A percentile compares a stretch with the other conserved stretches of the same genome.
These are phyloP conservation scores for Sterna hirundo DNA, from an alignment of 2,113 vertebrate species.

Conservation along the genomic window DNA sequence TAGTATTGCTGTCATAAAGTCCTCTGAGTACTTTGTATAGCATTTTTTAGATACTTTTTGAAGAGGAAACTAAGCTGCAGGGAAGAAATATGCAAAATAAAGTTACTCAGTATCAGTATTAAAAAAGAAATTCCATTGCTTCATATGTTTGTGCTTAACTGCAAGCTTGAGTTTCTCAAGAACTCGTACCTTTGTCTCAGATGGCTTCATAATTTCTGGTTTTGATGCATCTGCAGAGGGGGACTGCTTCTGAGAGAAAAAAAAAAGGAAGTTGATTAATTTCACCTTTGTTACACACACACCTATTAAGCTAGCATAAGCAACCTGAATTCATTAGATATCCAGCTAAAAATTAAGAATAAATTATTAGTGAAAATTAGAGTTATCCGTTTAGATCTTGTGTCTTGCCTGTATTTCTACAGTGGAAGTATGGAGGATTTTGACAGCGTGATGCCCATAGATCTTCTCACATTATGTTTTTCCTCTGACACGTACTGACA, in stretches of 20 bases:
- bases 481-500: not conserved
- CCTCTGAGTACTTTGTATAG: not conserved
- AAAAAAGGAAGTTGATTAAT: not conserved
- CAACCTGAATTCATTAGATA: not conserved
- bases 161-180: not conserved
- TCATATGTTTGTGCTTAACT: not conserved
- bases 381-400: not conserved
- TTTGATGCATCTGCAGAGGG: not conserved
- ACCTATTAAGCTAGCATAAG: not conserved
- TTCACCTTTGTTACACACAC: not conserved
- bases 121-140: not conserved
- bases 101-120: not conserved
- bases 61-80: not conserved
- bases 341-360: not conserved
- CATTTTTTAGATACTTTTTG: not conserved
- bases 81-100: accelerated
- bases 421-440: not conserved
- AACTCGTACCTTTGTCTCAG: slow-evolving; percentile 68
- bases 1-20: not conserved
- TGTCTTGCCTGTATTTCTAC: not conserved
- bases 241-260: slow-evolving; percentile 1
- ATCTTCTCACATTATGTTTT: not conserved
- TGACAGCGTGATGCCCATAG: accelerated
- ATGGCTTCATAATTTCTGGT: slow-evolving; percentile 54
- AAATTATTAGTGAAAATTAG: not conserved